These are phyloP conservation scores for Protobothrops mucrosquamatus DNA, from an alignment of 2,113 vertebrate species.

Conservation along the genomic window DNA sequence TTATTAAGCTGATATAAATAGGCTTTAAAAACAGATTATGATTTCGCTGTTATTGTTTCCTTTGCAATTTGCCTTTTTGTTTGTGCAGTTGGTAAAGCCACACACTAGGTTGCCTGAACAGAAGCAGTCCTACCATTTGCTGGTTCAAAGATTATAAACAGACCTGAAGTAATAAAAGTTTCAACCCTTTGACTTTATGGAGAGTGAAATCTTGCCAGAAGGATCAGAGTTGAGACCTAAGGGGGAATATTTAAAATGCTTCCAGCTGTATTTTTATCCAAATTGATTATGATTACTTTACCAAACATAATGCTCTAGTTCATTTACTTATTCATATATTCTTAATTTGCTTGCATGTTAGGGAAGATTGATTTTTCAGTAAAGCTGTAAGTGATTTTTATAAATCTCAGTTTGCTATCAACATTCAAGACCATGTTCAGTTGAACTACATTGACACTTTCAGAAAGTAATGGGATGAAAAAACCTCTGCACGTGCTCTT, in stretches of 20 bases:
- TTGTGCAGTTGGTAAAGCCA: background rate
- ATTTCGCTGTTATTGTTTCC: background rate
- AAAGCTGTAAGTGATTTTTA: background rate
- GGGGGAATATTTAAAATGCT: background rate
- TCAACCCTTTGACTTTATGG: background rate
- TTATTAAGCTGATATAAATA: background rate
- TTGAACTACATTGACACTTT: background rate
- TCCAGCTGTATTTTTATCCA: background rate
- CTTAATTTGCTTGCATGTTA: background rate
- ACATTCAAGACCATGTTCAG: background rate
- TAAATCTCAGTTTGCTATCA: background rate
- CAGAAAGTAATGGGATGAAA: background rate
- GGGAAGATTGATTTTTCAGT: background rate
- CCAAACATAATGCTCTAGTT: background rate
- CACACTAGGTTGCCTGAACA: background rate
- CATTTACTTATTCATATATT: background rate
- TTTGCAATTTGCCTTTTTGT: background rate
- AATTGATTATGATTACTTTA: background rate
- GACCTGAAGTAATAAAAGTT: background rate
- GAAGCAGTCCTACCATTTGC: background rate
- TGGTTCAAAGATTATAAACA: background rate
- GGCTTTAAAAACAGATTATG: background rate
- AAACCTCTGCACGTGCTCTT: background rate
- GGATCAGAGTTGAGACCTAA: background rate
- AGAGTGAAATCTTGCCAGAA: background rate